Percentiles rank a stretch among this genome's conserved stretches.
Evolutionary conservation across 2,888 invertebrate genomes (phyloP).

Genomic region (Cartodere bifasciata): DNA sequence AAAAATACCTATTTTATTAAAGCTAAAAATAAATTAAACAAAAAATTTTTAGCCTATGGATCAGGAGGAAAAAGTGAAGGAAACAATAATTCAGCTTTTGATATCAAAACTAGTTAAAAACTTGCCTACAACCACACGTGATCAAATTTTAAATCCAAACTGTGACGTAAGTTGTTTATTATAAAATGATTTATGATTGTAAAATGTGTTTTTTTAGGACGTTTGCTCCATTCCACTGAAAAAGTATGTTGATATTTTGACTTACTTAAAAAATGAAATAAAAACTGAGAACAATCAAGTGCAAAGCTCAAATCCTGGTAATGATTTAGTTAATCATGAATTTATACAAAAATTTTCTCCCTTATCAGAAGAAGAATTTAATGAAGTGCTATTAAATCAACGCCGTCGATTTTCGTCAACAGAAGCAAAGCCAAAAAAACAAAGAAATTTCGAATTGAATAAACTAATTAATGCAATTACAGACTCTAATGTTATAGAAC

Average conservation of each 20-base stretch:
- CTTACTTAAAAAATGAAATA: no score
- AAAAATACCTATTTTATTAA: conserved; percentile 10
- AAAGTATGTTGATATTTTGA: no score
- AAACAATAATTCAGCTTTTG: conserved; percentile 55
- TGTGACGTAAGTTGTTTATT: conserved; percentile 36
- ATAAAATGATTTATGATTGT: no score
- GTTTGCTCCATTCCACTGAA: no score
- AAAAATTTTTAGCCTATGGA: conserved; percentile 29
- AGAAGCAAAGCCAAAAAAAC: conserved; percentile 25
- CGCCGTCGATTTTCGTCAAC: conserved; percentile 22
- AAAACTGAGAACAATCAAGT: no score
- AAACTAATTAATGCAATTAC: conserved; percentile 53
- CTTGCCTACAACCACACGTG: conserved; percentile 37
- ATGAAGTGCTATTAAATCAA: conserved; percentile 21
- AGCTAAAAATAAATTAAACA: conserved; percentile 2
- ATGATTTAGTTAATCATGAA: conserved; percentile 11
- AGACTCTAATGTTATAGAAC: conserved; percentile 44
- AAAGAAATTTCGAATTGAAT: conserved; percentile 31
- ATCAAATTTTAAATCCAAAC: conserved; percentile 53
- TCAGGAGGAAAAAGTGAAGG: conserved; percentile 42
- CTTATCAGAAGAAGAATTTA: conserved; percentile 19
- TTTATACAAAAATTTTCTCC: conserved; percentile 17
- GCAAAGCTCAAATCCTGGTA: no score
- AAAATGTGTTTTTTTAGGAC: no score
- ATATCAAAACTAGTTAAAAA: conserved; percentile 47